Percentiles rank a stretch among this genome's conserved stretches.
These are phyloP conservation scores for Dipus sagitta DNA, from an alignment of 2,797 vertebrate genomes.

Conservation along the genomic window DNA sequence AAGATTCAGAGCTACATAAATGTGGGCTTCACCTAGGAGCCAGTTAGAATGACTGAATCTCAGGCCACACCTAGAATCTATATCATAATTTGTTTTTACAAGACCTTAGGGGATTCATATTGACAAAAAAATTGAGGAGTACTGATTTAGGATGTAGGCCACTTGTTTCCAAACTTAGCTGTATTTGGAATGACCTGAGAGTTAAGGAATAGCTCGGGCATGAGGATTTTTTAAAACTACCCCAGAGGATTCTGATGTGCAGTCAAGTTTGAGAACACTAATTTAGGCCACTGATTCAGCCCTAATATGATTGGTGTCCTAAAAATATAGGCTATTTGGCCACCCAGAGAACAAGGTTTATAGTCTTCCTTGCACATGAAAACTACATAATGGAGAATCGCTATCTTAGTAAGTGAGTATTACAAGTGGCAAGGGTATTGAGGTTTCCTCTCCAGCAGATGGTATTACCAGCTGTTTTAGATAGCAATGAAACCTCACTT, in stretches of 20 bases:
- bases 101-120: constrained; percentile 3
- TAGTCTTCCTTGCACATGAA: constrained; percentile 29
- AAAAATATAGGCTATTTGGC: constrained; percentile 45
- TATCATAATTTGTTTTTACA: constrained; percentile 23
- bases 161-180: constrained; percentile 66
- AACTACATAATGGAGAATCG: constrained; percentile 62
- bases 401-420: constrained; percentile 54
- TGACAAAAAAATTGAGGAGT: constrained; percentile 41
- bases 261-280: constrained; percentile 57
- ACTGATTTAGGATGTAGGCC: constrained; percentile 53
- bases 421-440: constrained; percentile 64
- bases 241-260: constrained; percentile 44
- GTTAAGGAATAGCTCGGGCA: neutral
- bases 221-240: constrained; percentile 31
- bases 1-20: constrained; percentile 17
- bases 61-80: neutral
- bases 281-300: constrained; percentile 56
- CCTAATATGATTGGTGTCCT: constrained; percentile 46
- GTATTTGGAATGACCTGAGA: constrained; percentile 56
- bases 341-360: constrained; percentile 19
- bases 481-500: constrained; percentile 72
- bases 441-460: constrained; percentile 66
- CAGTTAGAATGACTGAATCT: neutral
- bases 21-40: neutral
- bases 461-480: constrained; percentile 72